These are phyloP conservation scores for Ceyx melanurus DNA, from an alignment of 2,113 vertebrate species.

Conservation along the genomic window DNA sequence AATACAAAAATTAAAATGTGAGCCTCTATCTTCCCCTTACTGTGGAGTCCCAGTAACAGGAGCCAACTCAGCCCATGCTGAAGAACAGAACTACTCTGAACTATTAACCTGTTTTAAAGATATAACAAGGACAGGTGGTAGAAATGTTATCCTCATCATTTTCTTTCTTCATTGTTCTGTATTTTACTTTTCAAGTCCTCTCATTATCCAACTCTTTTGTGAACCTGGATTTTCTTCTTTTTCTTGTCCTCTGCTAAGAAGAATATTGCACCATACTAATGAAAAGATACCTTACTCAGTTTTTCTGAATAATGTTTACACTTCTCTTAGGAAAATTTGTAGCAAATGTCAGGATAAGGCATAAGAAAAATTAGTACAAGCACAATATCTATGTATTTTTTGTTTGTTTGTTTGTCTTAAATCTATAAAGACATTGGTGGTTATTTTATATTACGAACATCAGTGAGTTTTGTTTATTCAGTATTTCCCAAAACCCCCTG, in stretches of 20 bases:
- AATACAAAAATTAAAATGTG: background rate
- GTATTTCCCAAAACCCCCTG: background rate
- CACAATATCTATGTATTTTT: background rate
- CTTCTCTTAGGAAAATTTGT: background rate
- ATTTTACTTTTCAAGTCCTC: background rate
- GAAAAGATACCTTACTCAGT: background rate
- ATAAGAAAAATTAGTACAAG: background rate
- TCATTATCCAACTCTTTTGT: background rate
- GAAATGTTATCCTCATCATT: background rate
- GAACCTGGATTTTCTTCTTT: background rate
- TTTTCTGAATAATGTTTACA: background rate
- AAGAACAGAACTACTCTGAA: background rate
- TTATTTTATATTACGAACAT: background rate
- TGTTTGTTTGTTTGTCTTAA: background rate
- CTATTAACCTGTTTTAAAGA: background rate
- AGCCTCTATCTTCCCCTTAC: background rate
- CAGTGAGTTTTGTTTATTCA: background rate
- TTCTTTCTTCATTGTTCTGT: background rate
- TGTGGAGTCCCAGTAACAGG: background rate
- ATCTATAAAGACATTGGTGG: background rate
- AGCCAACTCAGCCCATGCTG: background rate
- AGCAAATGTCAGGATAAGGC: background rate
- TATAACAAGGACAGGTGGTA: background rate
- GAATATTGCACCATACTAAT: background rate
- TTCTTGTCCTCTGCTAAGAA: background rate